phyloP scores from a whole-genome alignment of 2,888 invertebrate genomes.

The Orthonychiurus folsomi region DNA sequence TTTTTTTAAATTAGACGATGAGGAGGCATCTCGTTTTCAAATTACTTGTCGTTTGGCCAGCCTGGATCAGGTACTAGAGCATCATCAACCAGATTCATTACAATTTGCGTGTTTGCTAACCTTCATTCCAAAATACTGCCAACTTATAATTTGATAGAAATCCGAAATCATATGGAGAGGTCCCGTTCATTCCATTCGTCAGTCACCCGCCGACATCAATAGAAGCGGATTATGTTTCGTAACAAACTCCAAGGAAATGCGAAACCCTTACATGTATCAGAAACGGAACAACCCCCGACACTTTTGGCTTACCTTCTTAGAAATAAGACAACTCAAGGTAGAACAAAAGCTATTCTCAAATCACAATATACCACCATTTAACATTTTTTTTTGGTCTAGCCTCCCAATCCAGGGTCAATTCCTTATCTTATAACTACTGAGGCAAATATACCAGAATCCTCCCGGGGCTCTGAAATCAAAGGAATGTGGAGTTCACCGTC shows the following conservation, averaged over 20 bases:
- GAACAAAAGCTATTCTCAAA: no score
- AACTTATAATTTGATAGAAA: constrained; percentile 12
- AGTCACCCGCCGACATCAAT: constrained; percentile 22
- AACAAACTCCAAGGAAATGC: constrained; percentile 25
- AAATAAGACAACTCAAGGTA: constrained; percentile 24
- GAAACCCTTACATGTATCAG: constrained; percentile 24
- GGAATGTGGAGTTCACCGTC: neutral
- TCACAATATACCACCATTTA: neutral
- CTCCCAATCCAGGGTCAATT: neutral
- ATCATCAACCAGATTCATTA: no score
- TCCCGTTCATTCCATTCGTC: constrained; percentile 26
- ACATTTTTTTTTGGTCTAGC: neutral
- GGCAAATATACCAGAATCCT: neutral
- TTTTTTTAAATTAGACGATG: neutral
- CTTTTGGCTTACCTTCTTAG: constrained; percentile 26
- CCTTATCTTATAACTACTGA: neutral
- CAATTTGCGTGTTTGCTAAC: no score
- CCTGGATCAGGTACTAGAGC: neutral
- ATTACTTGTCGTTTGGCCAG: no score
- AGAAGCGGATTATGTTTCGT: constrained; percentile 25
- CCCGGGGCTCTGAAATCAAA: neutral
- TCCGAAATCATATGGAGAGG: constrained; percentile 22
- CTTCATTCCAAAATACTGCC: no score
- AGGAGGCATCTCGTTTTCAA: neutral
- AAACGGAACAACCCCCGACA: constrained; percentile 18